These are phyloP conservation scores for Erpetoichthys calabaricus DNA, from an alignment of 2,797 vertebrate species.

Conservation along the genomic window DNA sequence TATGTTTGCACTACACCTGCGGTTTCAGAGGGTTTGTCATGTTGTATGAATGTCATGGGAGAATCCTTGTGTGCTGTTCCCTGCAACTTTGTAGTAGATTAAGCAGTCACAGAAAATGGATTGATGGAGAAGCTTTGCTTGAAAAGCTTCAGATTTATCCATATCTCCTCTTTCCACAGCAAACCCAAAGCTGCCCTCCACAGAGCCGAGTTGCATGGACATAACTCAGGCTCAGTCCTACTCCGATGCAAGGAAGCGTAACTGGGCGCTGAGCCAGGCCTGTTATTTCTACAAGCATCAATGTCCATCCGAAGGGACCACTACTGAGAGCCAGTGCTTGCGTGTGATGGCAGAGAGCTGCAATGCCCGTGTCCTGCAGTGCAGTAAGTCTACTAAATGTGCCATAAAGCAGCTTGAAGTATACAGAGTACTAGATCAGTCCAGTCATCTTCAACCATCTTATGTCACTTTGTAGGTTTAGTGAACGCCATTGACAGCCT, in stretches of 20 bases:
- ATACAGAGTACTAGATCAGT: not conserved
- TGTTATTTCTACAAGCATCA: conserved; percentile 62
- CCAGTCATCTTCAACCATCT: not conserved
- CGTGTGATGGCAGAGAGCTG: conserved; percentile 62
- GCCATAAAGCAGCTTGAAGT: not conserved
- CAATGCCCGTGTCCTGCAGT: conserved; percentile 54
- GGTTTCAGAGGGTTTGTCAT: no score
- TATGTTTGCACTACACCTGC: no score
- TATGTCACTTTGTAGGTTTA: conserved; percentile 17
- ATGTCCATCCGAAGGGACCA: conserved; percentile 38
- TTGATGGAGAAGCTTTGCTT: no score
- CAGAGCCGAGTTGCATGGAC: conserved; percentile 59
- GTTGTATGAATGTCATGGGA: no score
- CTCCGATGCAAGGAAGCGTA: conserved; percentile 48
- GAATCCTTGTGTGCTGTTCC: no score
- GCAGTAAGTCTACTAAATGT: conserved; percentile 27
- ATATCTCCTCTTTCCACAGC: not conserved
- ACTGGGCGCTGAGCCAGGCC: conserved; percentile 65
- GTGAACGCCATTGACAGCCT: conserved; percentile 56
- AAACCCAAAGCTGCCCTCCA: fast-evolving
- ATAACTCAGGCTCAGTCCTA: conserved; percentile 52
- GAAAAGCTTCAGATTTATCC: no score
- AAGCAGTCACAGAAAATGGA: no score
- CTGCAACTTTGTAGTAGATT: no score
- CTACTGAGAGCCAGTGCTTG: conserved; percentile 40